A percentile compares a stretch with the other conserved stretches of the same genome.
Conservation (phyloP, 2,888 invertebrate species). For the Heliconius sara region DNA sequence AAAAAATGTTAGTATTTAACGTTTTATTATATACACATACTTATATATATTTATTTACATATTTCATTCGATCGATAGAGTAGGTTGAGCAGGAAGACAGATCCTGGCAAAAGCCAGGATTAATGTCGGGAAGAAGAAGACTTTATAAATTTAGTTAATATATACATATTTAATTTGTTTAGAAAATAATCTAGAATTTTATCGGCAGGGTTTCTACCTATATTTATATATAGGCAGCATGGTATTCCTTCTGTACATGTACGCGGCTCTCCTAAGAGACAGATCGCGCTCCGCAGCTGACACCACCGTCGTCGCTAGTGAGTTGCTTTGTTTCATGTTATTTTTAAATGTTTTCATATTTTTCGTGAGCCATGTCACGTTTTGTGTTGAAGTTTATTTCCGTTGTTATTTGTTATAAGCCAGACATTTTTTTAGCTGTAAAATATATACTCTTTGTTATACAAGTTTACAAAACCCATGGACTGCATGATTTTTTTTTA, state of each 20-base stretch:
- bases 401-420: conserved; percentile 2
- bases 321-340: conserved; percentile 57
- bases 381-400: conserved; percentile 5
- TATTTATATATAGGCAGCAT: conserved; percentile 95
- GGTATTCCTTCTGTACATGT: conserved; percentile 92
- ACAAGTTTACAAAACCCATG: not conserved
- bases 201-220: conserved; percentile 90
- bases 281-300: conserved; percentile 82
- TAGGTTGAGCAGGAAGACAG: too few relatives aligned
- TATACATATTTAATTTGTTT: not conserved
- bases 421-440: conserved; percentile 7
- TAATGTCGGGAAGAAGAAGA: too few relatives aligned
- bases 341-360: conserved; percentile 24
- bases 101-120: too few relatives aligned
- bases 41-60: too few relatives aligned
- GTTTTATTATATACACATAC: too few relatives aligned
- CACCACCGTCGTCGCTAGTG: conserved; percentile 76
- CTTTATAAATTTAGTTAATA: too few relatives aligned
- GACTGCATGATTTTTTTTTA: not conserved
- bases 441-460: not conserved
- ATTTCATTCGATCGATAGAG: too few relatives aligned
- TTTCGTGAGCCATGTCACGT: conserved; percentile 8
- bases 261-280: conserved; percentile 89
- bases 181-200: not conserved
- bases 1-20: too few relatives aligned